Conservation (phyloP, 1,140 invertebrate genomes). For the Temnothorax nylanderi region DNA sequence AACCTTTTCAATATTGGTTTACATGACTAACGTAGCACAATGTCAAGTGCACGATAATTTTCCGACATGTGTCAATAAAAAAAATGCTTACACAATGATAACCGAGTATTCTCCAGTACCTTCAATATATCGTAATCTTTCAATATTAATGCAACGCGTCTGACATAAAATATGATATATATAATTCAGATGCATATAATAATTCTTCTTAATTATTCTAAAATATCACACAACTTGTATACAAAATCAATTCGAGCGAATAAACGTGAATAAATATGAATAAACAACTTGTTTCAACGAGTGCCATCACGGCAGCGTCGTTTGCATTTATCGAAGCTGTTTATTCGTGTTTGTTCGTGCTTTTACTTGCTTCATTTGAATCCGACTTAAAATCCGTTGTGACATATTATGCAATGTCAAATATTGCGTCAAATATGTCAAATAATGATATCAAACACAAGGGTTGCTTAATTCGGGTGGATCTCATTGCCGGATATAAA, state of each 20-base stretch:
- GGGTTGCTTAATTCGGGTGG: neutral
- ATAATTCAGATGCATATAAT: neutral
- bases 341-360: conserved; percentile 1
- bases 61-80: neutral
- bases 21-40: neutral
- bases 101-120: neutral
- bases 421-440: neutral
- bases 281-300: neutral
- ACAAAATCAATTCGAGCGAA: neutral
- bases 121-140: conserved; percentile 3
- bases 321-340: neutral
- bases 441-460: neutral
- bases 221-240: neutral
- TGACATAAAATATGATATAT: neutral
- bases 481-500: neutral
- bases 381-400: neutral
- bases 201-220: conserved; percentile 1
- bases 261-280: neutral
- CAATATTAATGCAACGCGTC: neutral
- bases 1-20: conserved; percentile 6
- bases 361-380: neutral
- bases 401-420: conserved; percentile 2
- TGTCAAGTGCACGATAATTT: conserved; percentile 42
- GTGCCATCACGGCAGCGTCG: neutral
- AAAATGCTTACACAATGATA: conserved; percentile 30